Evolutionary conservation across 1,140 invertebrate genomes (phyloP), one percentile per base, ranked within the genome.

Genomic region (Hydropsyche tenuis): DNA sequence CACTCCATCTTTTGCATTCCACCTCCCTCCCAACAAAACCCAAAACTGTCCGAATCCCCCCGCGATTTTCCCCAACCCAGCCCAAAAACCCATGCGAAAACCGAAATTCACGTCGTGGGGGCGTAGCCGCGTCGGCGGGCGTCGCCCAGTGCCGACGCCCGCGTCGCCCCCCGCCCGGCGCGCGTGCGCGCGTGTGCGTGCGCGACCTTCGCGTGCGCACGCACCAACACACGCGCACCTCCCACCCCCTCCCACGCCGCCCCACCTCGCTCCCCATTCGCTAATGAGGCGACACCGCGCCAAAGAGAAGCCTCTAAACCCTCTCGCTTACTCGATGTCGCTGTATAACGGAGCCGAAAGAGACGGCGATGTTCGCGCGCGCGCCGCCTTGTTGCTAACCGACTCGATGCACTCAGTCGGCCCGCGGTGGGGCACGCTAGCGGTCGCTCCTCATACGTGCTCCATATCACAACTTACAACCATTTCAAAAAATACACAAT

Each of bases 171-270:
- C 12, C 11, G 42, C 22, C 42, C 66, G 2, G 2, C 20, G 22
- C 51, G 69, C 23, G 23, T 43, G 27, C 16, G 69, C 27, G 48
- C 48, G 43, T 30, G 66, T 51, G 66, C 43, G 43, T 42, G 14
- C 27, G 60, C 60, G 64, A 46, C 16, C 27, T 23, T 22, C 42
- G 42, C 46, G 48, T 27, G 69, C 53, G 23, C 66, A 69, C 64
- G 74, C 56, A 73, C 65, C 66, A 73, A 65, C 51, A 70, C 62
- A 48, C 62, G 43, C 71, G 63, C 18, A 14, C 46, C 12, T 63
- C 68, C 75, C 75, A 69, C 30, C 70, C 63, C 69, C 74, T 6
- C 70, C 75, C 73, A 48, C 74, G 62, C 69, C 74, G 9, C 70
- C 53, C 70, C 37, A 37, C 27, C 73, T 72, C 68, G 72, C 72